Percentiles rank a stretch among this genome's conserved stretches.
phyloP scores from a whole-genome alignment of 2,797 vertebrate genomes.

The Paratrypauchen microcephalus region DNA sequence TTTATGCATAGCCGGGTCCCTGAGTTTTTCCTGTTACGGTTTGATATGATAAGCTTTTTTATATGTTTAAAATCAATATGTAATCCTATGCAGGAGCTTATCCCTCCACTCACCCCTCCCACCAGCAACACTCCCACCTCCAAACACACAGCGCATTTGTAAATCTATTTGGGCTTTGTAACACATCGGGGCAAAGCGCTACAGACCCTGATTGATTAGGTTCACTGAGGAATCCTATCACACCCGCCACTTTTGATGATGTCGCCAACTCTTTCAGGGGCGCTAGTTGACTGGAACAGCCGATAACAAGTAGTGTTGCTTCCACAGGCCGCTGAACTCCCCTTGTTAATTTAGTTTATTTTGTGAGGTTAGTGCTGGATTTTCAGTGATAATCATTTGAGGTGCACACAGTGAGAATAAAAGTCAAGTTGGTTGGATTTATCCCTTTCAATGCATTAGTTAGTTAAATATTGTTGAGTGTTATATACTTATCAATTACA shows the following conservation, averaged over 20 bases:
- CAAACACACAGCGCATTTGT: constrained; percentile 87
- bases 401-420: not conserved
- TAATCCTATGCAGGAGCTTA: constrained; percentile 99
- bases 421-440: not conserved
- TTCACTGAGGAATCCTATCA: constrained; percentile 93
- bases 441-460: not conserved
- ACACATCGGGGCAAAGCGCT: constrained; percentile 87
- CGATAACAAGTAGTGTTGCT: constrained; percentile 85
- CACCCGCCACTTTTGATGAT: constrained; percentile 94
- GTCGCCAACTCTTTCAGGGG: constrained; percentile 94
- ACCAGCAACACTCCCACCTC: constrained; percentile 39
- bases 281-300: constrained; percentile 93
- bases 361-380: constrained; percentile 54
- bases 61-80: constrained; percentile 99
- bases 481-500: not conserved
- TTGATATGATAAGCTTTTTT: constrained; percentile 99
- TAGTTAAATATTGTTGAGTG: not conserved
- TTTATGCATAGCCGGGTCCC: constrained; percentile 95
- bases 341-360: constrained; percentile 79
- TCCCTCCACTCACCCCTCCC: constrained; percentile 84
- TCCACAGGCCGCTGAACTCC: constrained; percentile 74
- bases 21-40: constrained; percentile 97
- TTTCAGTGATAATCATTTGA: constrained; percentile 1
- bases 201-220: constrained; percentile 97
- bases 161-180: constrained; percentile 99